Conservation (phyloP, 92 coral and sea anemone species). For the Parazoanthus atlanticus region DNA sequence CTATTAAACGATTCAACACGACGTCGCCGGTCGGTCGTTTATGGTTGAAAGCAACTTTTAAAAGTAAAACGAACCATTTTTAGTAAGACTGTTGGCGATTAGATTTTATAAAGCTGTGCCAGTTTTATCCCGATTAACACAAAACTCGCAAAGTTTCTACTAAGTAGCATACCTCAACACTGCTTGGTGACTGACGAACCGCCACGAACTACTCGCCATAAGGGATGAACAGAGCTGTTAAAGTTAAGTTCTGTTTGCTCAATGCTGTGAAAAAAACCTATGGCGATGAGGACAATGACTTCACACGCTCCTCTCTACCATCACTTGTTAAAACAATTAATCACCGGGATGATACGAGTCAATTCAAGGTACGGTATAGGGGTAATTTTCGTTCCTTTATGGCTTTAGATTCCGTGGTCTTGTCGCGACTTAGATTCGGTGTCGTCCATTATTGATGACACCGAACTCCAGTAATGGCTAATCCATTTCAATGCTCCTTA, state of each 20-base stretch:
- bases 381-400: not conserved
- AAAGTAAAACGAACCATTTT: too few species aligned
- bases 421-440: slow-evolving; percentile 9
- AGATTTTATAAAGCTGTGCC: too few species aligned
- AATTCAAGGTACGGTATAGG: not conserved
- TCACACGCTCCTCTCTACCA: not conserved
- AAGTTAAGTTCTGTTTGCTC: not conserved
- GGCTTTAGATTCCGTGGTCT: not conserved
- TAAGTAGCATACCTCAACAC: slow-evolving; percentile 31
- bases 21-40: too few species aligned
- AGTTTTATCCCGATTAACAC: too few species aligned
- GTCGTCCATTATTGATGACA: slow-evolving; percentile 35
- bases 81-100: too few species aligned
- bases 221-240: not conserved
- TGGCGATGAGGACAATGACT: not conserved
- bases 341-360: not conserved
- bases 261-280: too few species aligned
- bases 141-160: not conserved
- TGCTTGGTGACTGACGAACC: not conserved
- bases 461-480: not conserved
- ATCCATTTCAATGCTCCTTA: slow-evolving; percentile 21
- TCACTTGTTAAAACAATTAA: slow-evolving; percentile 2
- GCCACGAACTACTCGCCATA: slow-evolving; percentile 8
- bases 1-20: too few species aligned
- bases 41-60: too few species aligned